These are phyloP conservation scores for Hydrolagus affinis DNA, from an alignment of 2,113 vertebrate genomes.

Conservation along the genomic window DNA sequence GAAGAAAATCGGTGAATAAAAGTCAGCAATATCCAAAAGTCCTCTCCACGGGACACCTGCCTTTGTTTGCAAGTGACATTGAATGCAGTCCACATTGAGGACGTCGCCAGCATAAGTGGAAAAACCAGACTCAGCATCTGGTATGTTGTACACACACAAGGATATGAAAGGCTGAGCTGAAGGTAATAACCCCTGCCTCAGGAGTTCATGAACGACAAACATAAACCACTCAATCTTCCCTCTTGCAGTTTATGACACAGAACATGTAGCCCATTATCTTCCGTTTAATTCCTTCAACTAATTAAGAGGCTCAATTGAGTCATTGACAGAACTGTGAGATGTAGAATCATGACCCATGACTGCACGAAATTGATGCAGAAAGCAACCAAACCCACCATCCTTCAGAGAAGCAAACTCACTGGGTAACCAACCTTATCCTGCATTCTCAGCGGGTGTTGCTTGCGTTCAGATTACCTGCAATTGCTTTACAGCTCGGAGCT, in stretches of 20 bases:
- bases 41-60: neutral
- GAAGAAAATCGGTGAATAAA: too few relatives aligned
- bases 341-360: conserved; percentile 22
- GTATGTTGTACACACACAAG: neutral
- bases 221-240: conserved; percentile 21
- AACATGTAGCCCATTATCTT: conserved; percentile 31
- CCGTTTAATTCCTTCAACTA: conserved; percentile 26
- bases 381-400: conserved; percentile 12
- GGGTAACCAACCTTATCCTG: neutral
- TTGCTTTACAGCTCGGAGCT: conserved; percentile 22
- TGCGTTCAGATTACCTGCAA: conserved; percentile 11
- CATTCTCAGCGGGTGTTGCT: neutral
- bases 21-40: neutral
- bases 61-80: neutral
- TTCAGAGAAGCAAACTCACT: neutral
- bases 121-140: neutral
- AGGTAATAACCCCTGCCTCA: neutral
- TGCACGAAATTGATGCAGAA: neutral
- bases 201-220: conserved; percentile 20
- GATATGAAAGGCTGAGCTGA: neutral
- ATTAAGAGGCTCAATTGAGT: conserved; percentile 29
- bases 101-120: neutral
- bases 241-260: conserved; percentile 25
- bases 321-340: conserved; percentile 31
- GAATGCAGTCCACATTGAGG: neutral